These are phyloP conservation scores for Myotis myotis DNA, from an alignment of 2,797 vertebrate species.

Conservation along the genomic window DNA sequence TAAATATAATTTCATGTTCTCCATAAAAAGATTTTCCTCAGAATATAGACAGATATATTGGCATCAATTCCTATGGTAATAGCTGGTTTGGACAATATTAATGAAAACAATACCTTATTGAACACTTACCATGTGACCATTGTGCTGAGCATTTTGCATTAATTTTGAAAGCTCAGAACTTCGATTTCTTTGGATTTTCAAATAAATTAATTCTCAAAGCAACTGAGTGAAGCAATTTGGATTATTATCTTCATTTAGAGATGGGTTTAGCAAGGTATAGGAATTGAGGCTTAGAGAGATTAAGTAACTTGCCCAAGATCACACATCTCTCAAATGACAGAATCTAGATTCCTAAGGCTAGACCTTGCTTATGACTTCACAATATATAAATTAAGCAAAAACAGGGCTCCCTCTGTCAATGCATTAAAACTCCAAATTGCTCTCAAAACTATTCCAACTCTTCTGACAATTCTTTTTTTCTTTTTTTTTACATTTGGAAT, in stretches of 20 bases:
- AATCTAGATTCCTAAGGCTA: neutral
- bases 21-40: neutral
- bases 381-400: neutral
- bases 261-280: neutral
- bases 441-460: neutral
- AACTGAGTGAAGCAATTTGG: neutral
- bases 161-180: neutral
- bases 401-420: neutral
- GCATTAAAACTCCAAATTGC: neutral
- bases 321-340: neutral
- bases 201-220: neutral
- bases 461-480: neutral
- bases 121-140: neutral
- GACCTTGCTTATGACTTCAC: neutral
- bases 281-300: neutral
- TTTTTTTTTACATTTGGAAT: neutral
- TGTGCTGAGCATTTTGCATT: neutral
- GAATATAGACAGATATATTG: neutral
- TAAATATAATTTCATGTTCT: neutral
- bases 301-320: neutral
- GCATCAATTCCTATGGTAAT: neutral
- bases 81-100: neutral
- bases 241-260: neutral
- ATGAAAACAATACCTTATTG: neutral
- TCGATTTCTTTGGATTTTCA: neutral